Conservation (phyloP, 2,113 vertebrate species). For the Puntigrus tetrazona region DNA sequence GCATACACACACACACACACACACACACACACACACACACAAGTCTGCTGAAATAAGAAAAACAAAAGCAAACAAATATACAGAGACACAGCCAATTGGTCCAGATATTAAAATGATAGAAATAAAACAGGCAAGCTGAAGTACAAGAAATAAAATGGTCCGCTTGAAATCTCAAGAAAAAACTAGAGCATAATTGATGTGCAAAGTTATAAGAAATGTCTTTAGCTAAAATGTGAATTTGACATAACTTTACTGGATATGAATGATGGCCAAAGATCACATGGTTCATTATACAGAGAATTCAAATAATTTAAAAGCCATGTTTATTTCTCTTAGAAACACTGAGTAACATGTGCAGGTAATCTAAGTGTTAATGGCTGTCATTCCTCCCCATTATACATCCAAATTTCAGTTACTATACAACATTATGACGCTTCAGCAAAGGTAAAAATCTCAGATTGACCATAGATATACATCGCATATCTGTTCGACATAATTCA, state of each 20-base stretch:
- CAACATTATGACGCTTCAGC: neutral
- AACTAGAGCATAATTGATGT: neutral
- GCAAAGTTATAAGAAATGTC: neutral
- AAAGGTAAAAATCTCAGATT: neutral
- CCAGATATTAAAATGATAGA: constrained; percentile 61
- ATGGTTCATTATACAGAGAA: neutral
- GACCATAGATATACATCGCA: neutral
- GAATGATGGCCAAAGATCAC: constrained; percentile 15
- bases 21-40: constrained; percentile 29
- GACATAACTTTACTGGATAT: neutral
- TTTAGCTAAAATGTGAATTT: neutral
- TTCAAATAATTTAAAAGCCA: neutral
- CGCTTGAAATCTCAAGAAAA: neutral
- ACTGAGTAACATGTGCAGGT: neutral
- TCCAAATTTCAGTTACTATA: neutral
- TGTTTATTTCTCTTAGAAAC: neutral
- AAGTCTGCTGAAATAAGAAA: constrained; percentile 47
- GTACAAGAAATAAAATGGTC: constrained; percentile 58
- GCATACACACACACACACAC: constrained; percentile 16
- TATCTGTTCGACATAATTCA: neutral
- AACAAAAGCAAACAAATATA: constrained; percentile 53
- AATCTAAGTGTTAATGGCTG: neutral
- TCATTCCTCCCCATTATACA: constrained; percentile 1
- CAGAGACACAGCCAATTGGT: constrained; percentile 67
- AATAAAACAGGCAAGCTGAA: constrained; percentile 50